phyloP scores from a whole-genome alignment of 1,140 invertebrate genomes.

The Eueides isabella region DNA sequence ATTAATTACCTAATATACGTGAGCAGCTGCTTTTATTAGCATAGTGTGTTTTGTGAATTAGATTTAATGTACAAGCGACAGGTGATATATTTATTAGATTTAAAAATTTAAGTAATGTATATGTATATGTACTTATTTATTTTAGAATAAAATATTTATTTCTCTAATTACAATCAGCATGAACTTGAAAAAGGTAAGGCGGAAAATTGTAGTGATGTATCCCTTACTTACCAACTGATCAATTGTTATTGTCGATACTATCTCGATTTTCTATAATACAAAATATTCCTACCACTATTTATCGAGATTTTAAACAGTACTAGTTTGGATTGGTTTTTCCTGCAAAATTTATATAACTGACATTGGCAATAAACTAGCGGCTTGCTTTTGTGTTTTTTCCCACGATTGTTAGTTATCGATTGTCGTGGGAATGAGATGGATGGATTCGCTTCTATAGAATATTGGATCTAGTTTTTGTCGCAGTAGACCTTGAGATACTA shows the following conservation, averaged over 20 bases:
- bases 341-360: constrained; percentile 44
- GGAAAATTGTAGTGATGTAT: neutral
- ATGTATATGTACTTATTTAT: too few species aligned
- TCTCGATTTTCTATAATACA: neutral
- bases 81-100: too few species aligned
- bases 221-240: neutral
- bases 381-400: constrained; percentile 49
- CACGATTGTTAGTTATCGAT: constrained; percentile 47
- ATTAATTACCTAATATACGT: neutral
- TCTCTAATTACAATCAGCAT: neutral
- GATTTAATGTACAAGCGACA: neutral
- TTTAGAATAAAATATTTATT: too few species aligned
- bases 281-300: constrained; percentile 25
- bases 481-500: constrained; percentile 29
- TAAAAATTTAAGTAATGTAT: too few species aligned
- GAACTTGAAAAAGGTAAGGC: too few species aligned
- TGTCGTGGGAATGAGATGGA: constrained; percentile 47
- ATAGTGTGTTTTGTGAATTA: neutral
- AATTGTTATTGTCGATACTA: neutral
- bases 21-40: constrained; percentile 1
- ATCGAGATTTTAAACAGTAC: constrained; percentile 56
- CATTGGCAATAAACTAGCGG: constrained; percentile 49
- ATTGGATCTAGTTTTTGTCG: constrained; percentile 31
- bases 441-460: constrained; percentile 27
- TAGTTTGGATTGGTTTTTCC: constrained; percentile 49